Base-by-base conservation (phyloP, 2,888 invertebrate species). In the Clivina fossor region DNA sequence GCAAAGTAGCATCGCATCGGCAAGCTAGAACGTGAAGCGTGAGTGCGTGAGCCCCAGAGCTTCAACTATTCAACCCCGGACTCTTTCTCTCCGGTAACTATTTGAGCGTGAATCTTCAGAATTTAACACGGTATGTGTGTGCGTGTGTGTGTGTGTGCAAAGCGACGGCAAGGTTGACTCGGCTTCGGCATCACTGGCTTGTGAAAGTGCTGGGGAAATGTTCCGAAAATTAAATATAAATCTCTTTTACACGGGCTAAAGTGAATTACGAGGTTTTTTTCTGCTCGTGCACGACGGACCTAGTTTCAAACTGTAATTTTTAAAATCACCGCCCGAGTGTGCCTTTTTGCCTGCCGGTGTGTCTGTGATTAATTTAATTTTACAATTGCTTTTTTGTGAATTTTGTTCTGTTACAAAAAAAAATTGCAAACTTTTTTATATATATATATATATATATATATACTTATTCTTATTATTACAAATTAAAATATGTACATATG, bases 141-240 rank as follows among this genome's bases (percentile, higher is more conserved):
- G 13, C 22, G 22, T 4, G 18, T 19, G 15, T 33, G 32, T 33
- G 32, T 32, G 22, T 32, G 22, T 19, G 33, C 22, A 28, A 4
- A 4, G 13, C 8, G 33, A 15, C 47, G 20, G 20, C 8, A 20
- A 7, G 7, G 20, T 19, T 15, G 24, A 9, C 13, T 35, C 3
- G 11, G 13, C 11, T 7, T 24, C 30, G 33, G 22, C 33, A 33
- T 30, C 33, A 33, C 32, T n/a, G 30, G 30, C 30, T 30, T 30
- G 30, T 30, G 30, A 30, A 30, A 30, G 47, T 32, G 41, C 20
- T 32, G 30, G 11, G 22, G 19, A 47, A 47, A 46, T 32, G 32
- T 32, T 19, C 41, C 18, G 19, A 16, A 47, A 47, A 47, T 47
- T 47, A 47, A 47, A 47, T 47, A 47, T 32, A 47, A 32, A 47